These are phyloP conservation scores for Euwallacea similis DNA, from an alignment of 1,140 invertebrate species.

Conservation along the genomic window DNA sequence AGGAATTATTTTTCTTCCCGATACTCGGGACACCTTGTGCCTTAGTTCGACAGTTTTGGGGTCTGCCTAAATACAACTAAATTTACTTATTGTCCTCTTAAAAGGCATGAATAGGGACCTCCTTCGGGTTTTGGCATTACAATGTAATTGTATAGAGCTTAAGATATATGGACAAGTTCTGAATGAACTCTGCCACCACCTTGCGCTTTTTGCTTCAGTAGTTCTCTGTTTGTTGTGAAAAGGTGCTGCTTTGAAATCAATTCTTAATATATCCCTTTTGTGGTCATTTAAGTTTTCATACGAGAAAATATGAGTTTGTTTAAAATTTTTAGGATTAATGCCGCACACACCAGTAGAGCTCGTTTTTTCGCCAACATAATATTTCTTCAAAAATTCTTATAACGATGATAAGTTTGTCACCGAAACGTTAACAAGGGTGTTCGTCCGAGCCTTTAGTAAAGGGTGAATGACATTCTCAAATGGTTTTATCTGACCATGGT, in stretches of 20 bases:
- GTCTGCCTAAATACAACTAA: constrained; percentile 27
- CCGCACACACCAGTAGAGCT: no score
- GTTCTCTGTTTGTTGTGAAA: constrained; percentile 4
- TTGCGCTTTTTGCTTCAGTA: constrained; percentile 21
- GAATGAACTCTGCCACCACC: constrained; percentile 26
- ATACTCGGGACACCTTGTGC: constrained; percentile 20
- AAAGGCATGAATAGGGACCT: constrained; percentile 13
- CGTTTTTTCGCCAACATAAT: no score
- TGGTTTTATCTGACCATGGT: no score
- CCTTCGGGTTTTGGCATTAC: constrained; percentile 18
- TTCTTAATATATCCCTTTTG: constrained; percentile 7
- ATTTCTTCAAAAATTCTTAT: no score
- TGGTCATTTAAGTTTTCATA: no score
- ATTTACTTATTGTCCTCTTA: constrained; percentile 23
- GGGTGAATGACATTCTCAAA: no score
- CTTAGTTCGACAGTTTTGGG: constrained; percentile 19
- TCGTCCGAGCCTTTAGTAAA: not conserved
- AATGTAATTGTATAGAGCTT: constrained; percentile 17
- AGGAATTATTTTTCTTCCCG: constrained; percentile 15
- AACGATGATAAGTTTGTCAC: not conserved
- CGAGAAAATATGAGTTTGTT: no score
- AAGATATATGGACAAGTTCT: constrained; percentile 24
- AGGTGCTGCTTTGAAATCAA: not conserved
- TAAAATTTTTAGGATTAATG: no score
- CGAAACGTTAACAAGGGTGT: constrained; percentile 2